Base-by-base conservation (phyloP, 2,113 vertebrate species). In the Craseonycteris thonglongyai region DNA sequence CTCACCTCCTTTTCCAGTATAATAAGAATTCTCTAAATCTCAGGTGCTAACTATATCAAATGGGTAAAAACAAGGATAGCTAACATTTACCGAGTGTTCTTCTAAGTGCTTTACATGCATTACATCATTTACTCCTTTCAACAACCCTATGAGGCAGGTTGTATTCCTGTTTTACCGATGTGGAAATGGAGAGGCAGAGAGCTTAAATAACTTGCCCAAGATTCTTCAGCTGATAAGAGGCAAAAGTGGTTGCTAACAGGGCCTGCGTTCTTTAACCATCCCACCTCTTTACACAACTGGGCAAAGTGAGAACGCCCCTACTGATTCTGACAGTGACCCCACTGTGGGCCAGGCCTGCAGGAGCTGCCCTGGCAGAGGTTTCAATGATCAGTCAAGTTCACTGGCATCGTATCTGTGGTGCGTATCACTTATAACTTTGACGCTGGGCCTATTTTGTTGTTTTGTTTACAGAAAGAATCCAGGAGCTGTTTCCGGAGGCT, bases 401-500 rank as follows among this genome's bases (percentile, higher is more conserved):
- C 28, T 26, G 45, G 9, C 18, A 0, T 69, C 0, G 0, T 42
- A 14, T 54, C n/a, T 66, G 28, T 42, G 13, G 15, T 7, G 42
- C 14, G 16, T 38, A 12, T 18, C 7, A 6, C 49, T 35, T 78
- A 24, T 56, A 3, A 58, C 69, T 45, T 81, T 47, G 38, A 94
- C 82, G n/a, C 65, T 9, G 28, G 49, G 15, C 35, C 51, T 59
- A 12, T 66, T 24, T 74, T 90, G 9, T 92, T 84, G 66, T 83
- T 59, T 96, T 35, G 22, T 78, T 80, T 95, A 68, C 95, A 99
- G 99, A 97, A 97, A 99, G 98, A 97, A 98, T 99, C 93, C 98
- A 98, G 96, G 98, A 99, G 26, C 95, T 99, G 24, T 97, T 99
- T 74, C 98, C 98, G 95, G 91, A 95, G 18, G 98, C 97, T n/a